Base-by-base conservation (phyloP, 2,797 vertebrate genomes). In the Etheostoma perlongum region DNA sequence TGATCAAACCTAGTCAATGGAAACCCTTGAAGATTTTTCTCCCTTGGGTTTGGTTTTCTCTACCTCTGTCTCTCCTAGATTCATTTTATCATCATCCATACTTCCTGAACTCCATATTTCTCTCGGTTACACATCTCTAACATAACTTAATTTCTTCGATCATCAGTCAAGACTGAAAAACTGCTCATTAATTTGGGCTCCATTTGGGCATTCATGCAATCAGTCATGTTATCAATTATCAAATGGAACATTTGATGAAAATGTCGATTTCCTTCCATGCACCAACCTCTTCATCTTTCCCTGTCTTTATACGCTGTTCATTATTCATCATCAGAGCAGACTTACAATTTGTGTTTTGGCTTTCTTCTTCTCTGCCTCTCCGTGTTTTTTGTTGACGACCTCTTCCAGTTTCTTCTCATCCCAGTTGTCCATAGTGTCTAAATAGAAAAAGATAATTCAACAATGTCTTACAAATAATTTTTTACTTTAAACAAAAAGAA, bases 361-460 rank as follows among this genome's bases (percentile, higher is more conserved):
- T 86, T 99, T 99, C 93, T 97, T 99, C 95, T 97, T 98, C 93
- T 99, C 98, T 1, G 96, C 96, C 87, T 99, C 98, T 86, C 97
- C 97, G 55, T 99, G 98, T 85, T 99, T 99, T 91, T 98, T 97
- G 94, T 97, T 97, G 78, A 99, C 94, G 30, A 99, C 98, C 89
- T 99, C 98, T 88, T 99, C 97, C 89, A 99, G 92, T 83, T 99
- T 99, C 95, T 98, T 98, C 93, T 99, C 97, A 70, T 99, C 98
- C 98, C 98, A 99, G 91, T 96, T 99, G n/a, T 99, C 98, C 98
- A 99, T 99, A 9, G 97, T 99, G 93, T 99, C 98, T 99, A 85
- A 44, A 54, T 11, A 21, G 10, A 79, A 70, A 51, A 11, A 76
- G 65, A 48, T 9, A 0, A 49, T 47, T 14, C 5, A 54, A 49